phyloP scores from a whole-genome alignment of 2,797 vertebrate genomes.

The Setipinna tenuifilis region DNA sequence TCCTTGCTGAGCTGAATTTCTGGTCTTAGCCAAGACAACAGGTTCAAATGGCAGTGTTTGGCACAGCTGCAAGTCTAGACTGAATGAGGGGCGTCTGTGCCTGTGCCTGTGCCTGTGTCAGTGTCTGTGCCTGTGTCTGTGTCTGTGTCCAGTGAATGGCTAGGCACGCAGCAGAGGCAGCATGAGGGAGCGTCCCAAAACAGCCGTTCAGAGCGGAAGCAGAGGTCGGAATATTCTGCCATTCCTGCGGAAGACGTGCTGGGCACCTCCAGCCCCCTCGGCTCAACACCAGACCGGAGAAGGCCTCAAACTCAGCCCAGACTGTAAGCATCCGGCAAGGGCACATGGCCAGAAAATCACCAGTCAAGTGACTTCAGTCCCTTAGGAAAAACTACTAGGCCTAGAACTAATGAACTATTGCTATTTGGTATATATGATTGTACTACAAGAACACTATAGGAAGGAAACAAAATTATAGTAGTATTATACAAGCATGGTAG shows the following conservation, averaged over 20 bases:
- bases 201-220: not conserved
- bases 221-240: not conserved
- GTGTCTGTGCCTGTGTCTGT: not conserved
- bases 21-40: not conserved
- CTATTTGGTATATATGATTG: too few relatives aligned
- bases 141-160: not conserved
- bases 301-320: not conserved
- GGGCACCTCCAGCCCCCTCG: not conserved
- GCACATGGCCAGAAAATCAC: too few relatives aligned
- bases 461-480: too few relatives aligned
- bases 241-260: not conserved
- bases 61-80: not conserved
- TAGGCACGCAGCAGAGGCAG: not conserved
- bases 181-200: not conserved
- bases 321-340: not conserved
- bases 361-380: too few relatives aligned
- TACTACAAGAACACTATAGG: too few relatives aligned
- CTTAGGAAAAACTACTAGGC: too few relatives aligned
- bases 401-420: too few relatives aligned
- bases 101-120: not conserved
- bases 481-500: too few relatives aligned
- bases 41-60: not conserved
- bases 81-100: not conserved
- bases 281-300: not conserved
- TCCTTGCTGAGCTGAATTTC: too few relatives aligned